Base-by-base conservation (phyloP, 2,113 vertebrate species). In the Eudyptes chrysolophus region DNA sequence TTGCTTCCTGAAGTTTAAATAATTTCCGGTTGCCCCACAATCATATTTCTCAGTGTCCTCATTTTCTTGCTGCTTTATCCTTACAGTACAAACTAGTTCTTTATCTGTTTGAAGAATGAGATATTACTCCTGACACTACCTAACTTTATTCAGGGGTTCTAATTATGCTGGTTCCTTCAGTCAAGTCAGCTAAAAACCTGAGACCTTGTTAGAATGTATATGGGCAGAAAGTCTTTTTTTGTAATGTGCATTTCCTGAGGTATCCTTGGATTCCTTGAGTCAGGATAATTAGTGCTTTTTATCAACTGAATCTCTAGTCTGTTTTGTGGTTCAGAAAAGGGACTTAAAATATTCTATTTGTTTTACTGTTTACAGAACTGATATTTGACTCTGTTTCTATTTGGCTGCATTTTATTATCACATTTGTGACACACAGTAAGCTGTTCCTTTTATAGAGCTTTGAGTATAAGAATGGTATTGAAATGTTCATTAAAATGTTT, bases 251-350 rank as follows among this genome's bases (percentile, higher is more conserved):
- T 60, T 75, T 96, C 54, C 36, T 38, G 48, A 84, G 10, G 22
- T 75, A 65, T 90, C 57, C 52, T 80, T 90, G 60, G 49, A 80
- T 94, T 89, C 66, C 70, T 54, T 64, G 57, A 78, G 34, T 77
- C 25, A 48, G 46, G 38, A 84, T 90, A 94, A 93, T 97, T 85
- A 95, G 44, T 40, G 27, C 26, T 94, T 97, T 96, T 97, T 78
- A 84, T 89, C 61, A 87, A 15, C 70, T 42, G 40, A 89, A 69
- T 75, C 64, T 82, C 30, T 49, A 91, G 42, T n/a, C 64, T 57
- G 30, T 61, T 94, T 76, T 58, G 60, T 55, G 55, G 16, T 79
- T 95, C 26, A 89, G 30, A 62, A 93, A 96, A 93, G 51, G 16
- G 20, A 44, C 24, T 94, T 65, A 70, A 96, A 95, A 84, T 75